A percentile compares a stretch with the other conserved stretches of the same genome.
These are phyloP conservation scores for Drosophila persimilis DNA, from an alignment of 1,140 invertebrate genomes.

Conservation along the genomic window DNA sequence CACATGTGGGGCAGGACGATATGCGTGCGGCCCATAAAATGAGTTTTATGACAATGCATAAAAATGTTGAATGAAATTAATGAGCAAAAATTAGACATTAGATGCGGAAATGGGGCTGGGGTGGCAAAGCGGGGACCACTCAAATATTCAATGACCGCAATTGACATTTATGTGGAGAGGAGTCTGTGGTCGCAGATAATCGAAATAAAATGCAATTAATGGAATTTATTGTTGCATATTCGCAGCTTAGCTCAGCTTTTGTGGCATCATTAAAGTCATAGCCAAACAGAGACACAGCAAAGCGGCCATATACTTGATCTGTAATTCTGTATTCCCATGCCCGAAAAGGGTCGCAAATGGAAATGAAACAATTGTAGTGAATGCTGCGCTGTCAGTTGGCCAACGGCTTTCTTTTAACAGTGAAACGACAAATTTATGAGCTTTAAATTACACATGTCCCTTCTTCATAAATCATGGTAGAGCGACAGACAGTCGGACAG, in stretches of 20 bases:
- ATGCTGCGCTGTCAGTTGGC: neutral
- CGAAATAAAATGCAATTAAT: constrained; percentile 81
- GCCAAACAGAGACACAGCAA: constrained; percentile 24
- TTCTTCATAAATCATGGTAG: constrained; percentile 70
- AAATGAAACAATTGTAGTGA: too few relatives aligned
- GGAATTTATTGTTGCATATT: constrained; percentile 76
- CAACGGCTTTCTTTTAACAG: constrained; percentile 19
- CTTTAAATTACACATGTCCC: constrained; percentile 79
- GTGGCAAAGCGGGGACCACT: constrained; percentile 19
- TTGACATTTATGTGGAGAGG: constrained; percentile 66
- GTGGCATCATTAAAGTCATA: constrained; percentile 43
- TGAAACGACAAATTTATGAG: constrained; percentile 69
- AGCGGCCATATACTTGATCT: neutral
- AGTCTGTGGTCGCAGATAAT: constrained; percentile 44
- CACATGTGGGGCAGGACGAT: neutral
- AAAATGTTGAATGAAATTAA: constrained; percentile 78
- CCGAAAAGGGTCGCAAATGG: too few relatives aligned
- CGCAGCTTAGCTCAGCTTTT: constrained; percentile 30
- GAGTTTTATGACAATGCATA: constrained; percentile 80
- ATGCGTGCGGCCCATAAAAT: constrained; percentile 65
- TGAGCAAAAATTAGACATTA: constrained; percentile 78
- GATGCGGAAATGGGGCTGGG: constrained; percentile 8
- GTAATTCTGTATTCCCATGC: too few relatives aligned
- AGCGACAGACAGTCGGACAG: constrained; percentile 19
- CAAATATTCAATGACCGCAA: constrained; percentile 70